A percentile compares a stretch with the other conserved stretches of the same genome.
Evolutionary conservation across 1,140 invertebrate genomes (phyloP).

Genomic region (Tetragonula clypearis): DNA sequence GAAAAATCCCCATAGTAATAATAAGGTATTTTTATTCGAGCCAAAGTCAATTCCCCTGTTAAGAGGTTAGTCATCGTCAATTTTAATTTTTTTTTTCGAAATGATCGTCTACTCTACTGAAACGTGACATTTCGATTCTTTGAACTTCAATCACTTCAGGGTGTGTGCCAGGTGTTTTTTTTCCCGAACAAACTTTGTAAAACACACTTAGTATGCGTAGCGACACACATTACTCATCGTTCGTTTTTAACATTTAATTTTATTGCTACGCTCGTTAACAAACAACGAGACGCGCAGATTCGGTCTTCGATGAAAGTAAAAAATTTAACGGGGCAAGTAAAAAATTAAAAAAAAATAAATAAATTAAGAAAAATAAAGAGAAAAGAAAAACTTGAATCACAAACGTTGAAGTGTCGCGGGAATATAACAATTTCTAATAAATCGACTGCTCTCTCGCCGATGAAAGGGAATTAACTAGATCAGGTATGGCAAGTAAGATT

Average conservation of each 20-base stretch:
- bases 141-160: background rate
- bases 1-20: too few relatives aligned
- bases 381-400: too few relatives aligned
- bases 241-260: too few relatives aligned
- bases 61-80: conserved; percentile 31
- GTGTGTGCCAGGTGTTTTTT: background rate
- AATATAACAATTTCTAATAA: background rate
- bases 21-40: too few relatives aligned
- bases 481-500: too few relatives aligned
- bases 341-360: background rate
- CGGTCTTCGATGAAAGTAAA: background rate
- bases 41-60: too few relatives aligned
- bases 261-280: too few relatives aligned
- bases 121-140: background rate
- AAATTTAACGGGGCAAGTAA: background rate
- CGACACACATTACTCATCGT: too few relatives aligned
- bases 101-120: background rate
- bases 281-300: background rate
- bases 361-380: too few relatives aligned
- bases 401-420: too few relatives aligned
- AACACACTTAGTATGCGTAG: too few relatives aligned
- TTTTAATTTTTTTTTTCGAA: conserved; percentile 61
- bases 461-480: background rate
- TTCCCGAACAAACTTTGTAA: background rate
- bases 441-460: background rate